Evolutionary conservation across 2,797 vertebrate species (phyloP).

Genomic region (Toxotes lorentzi): DNA sequence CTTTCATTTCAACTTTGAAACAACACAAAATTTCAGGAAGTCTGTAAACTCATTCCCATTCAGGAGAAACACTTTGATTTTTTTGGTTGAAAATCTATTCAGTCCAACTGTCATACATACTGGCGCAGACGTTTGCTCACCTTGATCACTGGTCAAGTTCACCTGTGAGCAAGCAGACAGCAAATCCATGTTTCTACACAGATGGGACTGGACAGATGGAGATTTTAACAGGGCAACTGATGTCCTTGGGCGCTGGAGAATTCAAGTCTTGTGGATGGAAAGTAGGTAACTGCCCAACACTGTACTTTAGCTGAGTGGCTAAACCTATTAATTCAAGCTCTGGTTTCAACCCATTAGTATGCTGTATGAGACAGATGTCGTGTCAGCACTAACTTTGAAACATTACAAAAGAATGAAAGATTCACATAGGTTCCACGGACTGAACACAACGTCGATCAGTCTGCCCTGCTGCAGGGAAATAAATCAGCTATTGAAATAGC

Average conservation of each 20-base stretch:
- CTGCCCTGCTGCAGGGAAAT: background rate
- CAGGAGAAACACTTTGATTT: conserved; percentile 10
- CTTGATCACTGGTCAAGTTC: conserved; percentile 69
- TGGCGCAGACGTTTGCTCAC: conserved; percentile 64
- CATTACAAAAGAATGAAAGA: background rate
- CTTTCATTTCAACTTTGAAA: background rate
- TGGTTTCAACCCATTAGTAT: conserved; percentile 5
- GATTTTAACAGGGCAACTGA: conserved; percentile 65
- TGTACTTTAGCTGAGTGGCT: conserved; percentile 37
- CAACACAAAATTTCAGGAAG: background rate
- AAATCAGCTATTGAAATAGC: background rate
- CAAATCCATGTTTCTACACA: conserved; percentile 65
- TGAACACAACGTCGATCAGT: background rate
- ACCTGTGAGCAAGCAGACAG: conserved; percentile 59
- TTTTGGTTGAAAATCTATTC: conserved; percentile 15
- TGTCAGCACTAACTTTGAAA: conserved; percentile 9
- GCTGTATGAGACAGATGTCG: background rate
- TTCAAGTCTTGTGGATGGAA: conserved; percentile 45
- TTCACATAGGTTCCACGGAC: background rate
- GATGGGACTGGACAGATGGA: conserved; percentile 80
- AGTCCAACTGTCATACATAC: conserved; percentile 10
- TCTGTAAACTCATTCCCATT: conserved; percentile 12
- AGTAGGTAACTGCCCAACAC: conserved; percentile 41
- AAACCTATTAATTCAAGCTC: conserved; percentile 10
- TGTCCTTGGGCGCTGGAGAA: conserved; percentile 67